Evolutionary conservation across 2,113 vertebrate species (phyloP).

Genomic region (Coturnix japonica): DNA sequence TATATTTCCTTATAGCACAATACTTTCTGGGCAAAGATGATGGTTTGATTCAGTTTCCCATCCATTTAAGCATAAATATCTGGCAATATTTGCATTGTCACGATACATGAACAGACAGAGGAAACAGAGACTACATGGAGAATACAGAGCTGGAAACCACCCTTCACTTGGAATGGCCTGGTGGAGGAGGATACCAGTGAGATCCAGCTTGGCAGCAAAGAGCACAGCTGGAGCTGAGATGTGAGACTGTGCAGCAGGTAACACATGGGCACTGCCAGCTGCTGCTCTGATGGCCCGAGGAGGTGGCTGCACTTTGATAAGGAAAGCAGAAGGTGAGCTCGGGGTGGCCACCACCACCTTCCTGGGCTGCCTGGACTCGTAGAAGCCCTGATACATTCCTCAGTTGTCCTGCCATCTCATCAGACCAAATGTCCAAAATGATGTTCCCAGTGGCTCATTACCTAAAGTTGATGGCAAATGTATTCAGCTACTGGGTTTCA

Average conservation of each 20-base stretch:
- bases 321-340: accelerated
- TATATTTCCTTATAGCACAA: neutral
- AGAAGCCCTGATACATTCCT: neutral
- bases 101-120: neutral
- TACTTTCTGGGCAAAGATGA: neutral
- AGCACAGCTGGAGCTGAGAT: accelerated
- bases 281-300: neutral
- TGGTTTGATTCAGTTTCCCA: neutral
- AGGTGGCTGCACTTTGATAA: neutral
- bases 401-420: neutral
- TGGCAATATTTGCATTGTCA: neutral
- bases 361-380: neutral
- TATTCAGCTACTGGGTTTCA: neutral
- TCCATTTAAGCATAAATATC: neutral
- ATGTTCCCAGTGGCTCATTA: neutral
- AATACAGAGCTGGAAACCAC: neutral
- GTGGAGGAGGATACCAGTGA: accelerated
- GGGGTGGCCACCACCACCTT: neutral
- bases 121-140: neutral
- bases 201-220: neutral
- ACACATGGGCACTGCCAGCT: neutral
- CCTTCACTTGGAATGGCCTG: neutral
- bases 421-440: neutral
- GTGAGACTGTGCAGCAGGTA: neutral
- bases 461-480: neutral